phyloP scores from a whole-genome alignment of 1,140 invertebrate species.

The Drosophila kepulauana region DNA sequence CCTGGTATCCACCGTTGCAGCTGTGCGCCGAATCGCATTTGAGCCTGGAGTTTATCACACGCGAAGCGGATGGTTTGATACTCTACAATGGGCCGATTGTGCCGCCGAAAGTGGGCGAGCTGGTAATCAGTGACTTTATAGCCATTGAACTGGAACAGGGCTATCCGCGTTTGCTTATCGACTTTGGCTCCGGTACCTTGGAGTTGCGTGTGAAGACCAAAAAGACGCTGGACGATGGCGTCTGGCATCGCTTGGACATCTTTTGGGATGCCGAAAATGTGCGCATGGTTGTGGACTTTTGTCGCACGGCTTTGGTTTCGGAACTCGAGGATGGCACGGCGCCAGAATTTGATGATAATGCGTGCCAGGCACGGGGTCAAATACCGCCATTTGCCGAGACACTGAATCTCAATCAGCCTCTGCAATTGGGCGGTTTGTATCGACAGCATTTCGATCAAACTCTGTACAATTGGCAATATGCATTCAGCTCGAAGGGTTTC shows the following conservation, averaged over 20 bases:
- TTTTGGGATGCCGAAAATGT: slow-evolving; percentile 88
- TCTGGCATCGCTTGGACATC: slow-evolving; percentile 90
- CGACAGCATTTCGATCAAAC: slow-evolving; percentile 86
- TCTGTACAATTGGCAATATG: slow-evolving; percentile 86
- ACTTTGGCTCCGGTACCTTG: slow-evolving; percentile 89
- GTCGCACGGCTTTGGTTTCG: slow-evolving; percentile 86
- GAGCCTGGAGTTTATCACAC: slow-evolving; percentile 90
- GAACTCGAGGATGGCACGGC: slow-evolving; percentile 87
- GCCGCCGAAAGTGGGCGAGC: slow-evolving; percentile 86
- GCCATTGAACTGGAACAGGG: slow-evolving; percentile 89
- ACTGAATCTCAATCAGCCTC: slow-evolving; percentile 89
- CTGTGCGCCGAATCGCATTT: slow-evolving; percentile 89
- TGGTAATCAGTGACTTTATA: slow-evolving; percentile 88
- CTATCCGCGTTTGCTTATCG: slow-evolving; percentile 88
- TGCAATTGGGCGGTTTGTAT: slow-evolving; percentile 89
- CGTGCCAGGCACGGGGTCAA: slow-evolving; percentile 87
- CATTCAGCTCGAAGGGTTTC: slow-evolving; percentile 87
- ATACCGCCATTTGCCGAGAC: slow-evolving; percentile 89
- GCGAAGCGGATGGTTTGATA: slow-evolving; percentile 88
- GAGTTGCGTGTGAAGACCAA: slow-evolving; percentile 87
- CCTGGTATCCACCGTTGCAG: slow-evolving; percentile 89
- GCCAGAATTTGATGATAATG: slow-evolving; percentile 87
- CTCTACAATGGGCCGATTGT: slow-evolving; percentile 91
- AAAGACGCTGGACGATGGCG: slow-evolving; percentile 87
- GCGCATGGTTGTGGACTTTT: slow-evolving; percentile 89